Conservation (phyloP, 2,888 invertebrate species). For the Leucophenga montana region DNA sequence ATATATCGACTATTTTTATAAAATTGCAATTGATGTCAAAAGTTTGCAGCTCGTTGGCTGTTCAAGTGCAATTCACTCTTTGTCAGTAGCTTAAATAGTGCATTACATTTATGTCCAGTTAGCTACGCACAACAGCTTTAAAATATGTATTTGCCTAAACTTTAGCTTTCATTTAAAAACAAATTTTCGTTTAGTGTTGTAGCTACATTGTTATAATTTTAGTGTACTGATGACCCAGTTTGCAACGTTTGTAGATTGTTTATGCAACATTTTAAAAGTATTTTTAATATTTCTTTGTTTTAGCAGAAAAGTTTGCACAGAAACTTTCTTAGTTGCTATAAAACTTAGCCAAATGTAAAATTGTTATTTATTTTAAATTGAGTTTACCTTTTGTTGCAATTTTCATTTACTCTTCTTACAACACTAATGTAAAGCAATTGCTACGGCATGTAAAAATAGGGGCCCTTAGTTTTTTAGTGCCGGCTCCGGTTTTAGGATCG, state of each 20-base stretch:
- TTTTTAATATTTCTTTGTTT: conserved; percentile 2
- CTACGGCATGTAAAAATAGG: no score
- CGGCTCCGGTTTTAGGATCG: no score
- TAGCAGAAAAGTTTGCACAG: background rate
- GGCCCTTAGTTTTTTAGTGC: no score
- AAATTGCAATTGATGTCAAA: no score
- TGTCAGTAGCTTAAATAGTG: background rate
- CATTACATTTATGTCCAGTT: conserved; percentile 17
- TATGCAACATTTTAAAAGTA: background rate
- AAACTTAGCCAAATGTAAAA: conserved; percentile 8
- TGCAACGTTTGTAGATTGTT: background rate
- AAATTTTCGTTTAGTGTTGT: no score
- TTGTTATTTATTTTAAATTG: conserved; percentile 20
- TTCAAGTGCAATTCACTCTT: background rate
- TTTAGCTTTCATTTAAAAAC: background rate
- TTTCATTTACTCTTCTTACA: background rate
- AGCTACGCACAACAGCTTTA: background rate
- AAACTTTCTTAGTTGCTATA: background rate
- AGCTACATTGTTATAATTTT: no score
- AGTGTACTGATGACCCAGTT: background rate
- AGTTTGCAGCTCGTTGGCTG: background rate
- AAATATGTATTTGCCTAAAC: background rate
- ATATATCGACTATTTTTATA: no score
- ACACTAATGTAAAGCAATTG: no score
- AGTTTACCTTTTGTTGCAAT: conserved; percentile 6